Conservation (phyloP, 2,113 vertebrate species). For the Hiodon alosoides region DNA sequence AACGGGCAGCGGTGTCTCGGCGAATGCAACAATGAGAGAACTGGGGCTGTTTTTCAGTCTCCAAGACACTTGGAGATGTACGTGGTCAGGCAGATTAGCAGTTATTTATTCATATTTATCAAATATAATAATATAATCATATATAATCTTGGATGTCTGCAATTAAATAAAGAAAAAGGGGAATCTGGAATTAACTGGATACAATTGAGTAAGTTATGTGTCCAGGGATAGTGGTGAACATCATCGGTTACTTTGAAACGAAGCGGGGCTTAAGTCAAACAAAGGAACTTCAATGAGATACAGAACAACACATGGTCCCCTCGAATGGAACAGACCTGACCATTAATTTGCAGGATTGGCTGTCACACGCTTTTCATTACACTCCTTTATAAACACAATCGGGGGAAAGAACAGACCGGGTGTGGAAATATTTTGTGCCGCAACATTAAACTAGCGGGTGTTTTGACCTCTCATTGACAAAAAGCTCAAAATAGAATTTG, state of each 20-base stretch:
- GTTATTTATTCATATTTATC: no score
- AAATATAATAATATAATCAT: no score
- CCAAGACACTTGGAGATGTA: neutral
- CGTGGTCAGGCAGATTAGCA: no score
- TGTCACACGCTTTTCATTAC: neutral
- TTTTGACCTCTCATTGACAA: no score
- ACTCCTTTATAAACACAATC: no score
- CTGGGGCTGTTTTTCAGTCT: neutral
- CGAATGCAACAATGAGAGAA: constrained; percentile 31
- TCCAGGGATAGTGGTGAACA: neutral
- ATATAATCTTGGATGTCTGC: no score
- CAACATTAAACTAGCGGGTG: no score
- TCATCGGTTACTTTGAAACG: neutral
- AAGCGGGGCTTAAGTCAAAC: neutral
- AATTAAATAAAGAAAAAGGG: constrained; percentile 42
- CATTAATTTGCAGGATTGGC: neutral
- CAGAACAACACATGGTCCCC: neutral
- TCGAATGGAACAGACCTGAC: neutral
- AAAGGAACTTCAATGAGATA: neutral
- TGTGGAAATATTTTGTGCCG: no score
- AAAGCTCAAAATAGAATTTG: no score
- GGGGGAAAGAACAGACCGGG: no score
- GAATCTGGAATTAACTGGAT: constrained; percentile 2
- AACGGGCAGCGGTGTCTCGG: constrained; percentile 26
- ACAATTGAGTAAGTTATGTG: neutral